These are phyloP conservation scores for Wiebesia pumilae DNA, from an alignment of 1,140 invertebrate genomes.

Conservation along the genomic window DNA sequence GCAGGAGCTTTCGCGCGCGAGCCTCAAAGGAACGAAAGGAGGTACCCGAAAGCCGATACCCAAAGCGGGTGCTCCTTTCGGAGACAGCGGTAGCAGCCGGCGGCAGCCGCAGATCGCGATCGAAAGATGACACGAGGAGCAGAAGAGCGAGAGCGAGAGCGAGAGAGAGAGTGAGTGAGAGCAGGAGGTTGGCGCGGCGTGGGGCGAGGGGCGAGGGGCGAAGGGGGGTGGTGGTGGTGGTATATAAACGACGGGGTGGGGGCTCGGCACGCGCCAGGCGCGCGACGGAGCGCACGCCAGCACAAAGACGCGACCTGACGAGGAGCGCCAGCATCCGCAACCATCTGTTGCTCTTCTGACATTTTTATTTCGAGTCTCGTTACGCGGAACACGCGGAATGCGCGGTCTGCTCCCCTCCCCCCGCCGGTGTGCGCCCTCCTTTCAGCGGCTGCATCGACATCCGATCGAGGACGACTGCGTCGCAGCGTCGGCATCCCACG, in stretches of 20 bases:
- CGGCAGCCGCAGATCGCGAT: constrained; percentile 34
- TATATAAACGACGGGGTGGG: background rate
- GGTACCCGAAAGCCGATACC: constrained; percentile 34
- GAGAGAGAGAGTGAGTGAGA: background rate
- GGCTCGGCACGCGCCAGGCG: constrained; percentile 36
- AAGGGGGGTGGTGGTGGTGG: background rate
- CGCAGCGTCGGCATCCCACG: no score
- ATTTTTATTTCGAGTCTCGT: constrained; percentile 4
- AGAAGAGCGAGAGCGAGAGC: background rate
- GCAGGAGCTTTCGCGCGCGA: background rate
- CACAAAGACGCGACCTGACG: constrained; percentile 37
- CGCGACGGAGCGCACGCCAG: background rate
- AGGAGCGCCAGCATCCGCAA: constrained; percentile 53
- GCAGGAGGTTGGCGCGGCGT: no score
- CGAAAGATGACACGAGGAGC: constrained; percentile 49
- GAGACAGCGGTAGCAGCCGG: background rate
- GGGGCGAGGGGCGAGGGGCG: background rate
- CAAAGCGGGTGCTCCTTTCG: background rate
- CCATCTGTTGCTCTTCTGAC: constrained; percentile 38
- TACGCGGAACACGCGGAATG: background rate
- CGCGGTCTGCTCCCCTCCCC: background rate
- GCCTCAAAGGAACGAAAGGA: constrained; percentile 7
- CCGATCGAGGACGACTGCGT: no score
- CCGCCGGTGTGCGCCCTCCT: background rate
- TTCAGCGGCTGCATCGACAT: background rate